phyloP scores from a whole-genome alignment of 2,797 vertebrate species.

The Phoxinus dragarum region DNA sequence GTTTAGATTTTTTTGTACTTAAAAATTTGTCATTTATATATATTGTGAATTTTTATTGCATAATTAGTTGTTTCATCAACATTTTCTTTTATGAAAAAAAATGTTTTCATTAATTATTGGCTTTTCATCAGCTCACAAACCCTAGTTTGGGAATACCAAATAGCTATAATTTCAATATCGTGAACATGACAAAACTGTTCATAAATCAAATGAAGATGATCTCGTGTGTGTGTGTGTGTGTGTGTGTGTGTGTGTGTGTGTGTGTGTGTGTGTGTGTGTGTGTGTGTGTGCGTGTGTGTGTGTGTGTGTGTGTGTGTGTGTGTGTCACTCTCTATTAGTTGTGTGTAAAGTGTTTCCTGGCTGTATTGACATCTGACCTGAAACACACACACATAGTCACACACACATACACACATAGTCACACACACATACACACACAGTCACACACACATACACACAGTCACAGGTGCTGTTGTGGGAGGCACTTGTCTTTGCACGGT shows the following conservation, averaged over 20 bases:
- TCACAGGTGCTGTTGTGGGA: slow-evolving; percentile 76
- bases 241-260: slow-evolving; percentile 41
- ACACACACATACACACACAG: slow-evolving; percentile 13
- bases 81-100: neutral
- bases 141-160: no score
- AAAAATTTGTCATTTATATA: neutral
- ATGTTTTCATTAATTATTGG: neutral
- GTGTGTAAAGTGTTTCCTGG: slow-evolving; percentile 52
- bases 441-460: slow-evolving; percentile 67
- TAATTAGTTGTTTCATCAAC: neutral
- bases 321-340: slow-evolving; percentile 30
- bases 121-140: neutral
- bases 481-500: slow-evolving; percentile 90
- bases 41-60: neutral
- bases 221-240: slow-evolving; percentile 21
- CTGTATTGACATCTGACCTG: slow-evolving; percentile 54
- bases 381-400: slow-evolving; percentile 39
- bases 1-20: neutral
- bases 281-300: slow-evolving; percentile 36
- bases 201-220: neutral
- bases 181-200: neutral
- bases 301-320: slow-evolving; percentile 37
- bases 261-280: slow-evolving; percentile 56
- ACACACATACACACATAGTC: neutral
- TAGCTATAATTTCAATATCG: neutral